A percentile compares a stretch with the other conserved stretches of the same genome.
Evolutionary conservation across 2,888 invertebrate genomes (phyloP).

Genomic region (Oscheius sp.): DNA sequence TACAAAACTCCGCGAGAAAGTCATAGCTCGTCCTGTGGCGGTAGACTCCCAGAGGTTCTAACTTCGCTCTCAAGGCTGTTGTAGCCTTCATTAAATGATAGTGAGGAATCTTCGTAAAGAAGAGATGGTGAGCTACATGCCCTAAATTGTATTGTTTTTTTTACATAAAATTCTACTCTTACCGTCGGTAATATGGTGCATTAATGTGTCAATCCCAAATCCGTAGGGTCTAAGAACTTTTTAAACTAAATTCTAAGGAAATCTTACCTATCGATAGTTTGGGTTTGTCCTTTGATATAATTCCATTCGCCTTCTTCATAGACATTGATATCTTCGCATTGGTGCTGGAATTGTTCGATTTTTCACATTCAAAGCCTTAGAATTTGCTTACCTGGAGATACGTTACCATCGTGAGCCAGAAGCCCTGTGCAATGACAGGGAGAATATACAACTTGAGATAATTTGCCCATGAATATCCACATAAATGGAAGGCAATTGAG

Average conservation of each 20-base stretch:
- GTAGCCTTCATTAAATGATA: constrained; percentile 66
- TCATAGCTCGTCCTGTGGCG: constrained; percentile 1
- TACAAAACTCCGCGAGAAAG: constrained; percentile 6
- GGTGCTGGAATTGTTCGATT: too few relatives aligned
- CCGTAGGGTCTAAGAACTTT: too few relatives aligned
- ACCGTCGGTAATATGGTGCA: too few relatives aligned
- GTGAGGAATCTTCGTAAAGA: constrained; percentile 68
- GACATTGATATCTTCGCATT: constrained; percentile 49
- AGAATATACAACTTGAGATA: constrained; percentile 62
- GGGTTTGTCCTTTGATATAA: constrained; percentile 53
- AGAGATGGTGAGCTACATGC: constrained; percentile 65
- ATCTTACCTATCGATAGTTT: constrained; percentile 56
- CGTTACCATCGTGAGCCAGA: constrained; percentile 61
- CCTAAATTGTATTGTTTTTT: constrained; percentile 45
- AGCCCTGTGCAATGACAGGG: constrained; percentile 60
- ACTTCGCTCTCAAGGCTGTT: constrained; percentile 14
- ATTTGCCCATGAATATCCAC: constrained; percentile 39
- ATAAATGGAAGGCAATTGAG: constrained; percentile 42
- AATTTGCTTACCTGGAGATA: too few relatives aligned
- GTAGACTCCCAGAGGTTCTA: constrained; percentile 2
- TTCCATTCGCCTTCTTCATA: constrained; percentile 60
- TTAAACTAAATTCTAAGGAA: too few relatives aligned
- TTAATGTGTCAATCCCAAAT: too few relatives aligned
- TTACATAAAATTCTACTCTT: too few relatives aligned
- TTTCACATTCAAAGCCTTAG: too few relatives aligned